A percentile compares a stretch with the other conserved stretches of the same genome.
These are phyloP conservation scores for Menura novaehollandiae DNA, from an alignment of 2,113 vertebrate genomes.

Conservation along the genomic window DNA sequence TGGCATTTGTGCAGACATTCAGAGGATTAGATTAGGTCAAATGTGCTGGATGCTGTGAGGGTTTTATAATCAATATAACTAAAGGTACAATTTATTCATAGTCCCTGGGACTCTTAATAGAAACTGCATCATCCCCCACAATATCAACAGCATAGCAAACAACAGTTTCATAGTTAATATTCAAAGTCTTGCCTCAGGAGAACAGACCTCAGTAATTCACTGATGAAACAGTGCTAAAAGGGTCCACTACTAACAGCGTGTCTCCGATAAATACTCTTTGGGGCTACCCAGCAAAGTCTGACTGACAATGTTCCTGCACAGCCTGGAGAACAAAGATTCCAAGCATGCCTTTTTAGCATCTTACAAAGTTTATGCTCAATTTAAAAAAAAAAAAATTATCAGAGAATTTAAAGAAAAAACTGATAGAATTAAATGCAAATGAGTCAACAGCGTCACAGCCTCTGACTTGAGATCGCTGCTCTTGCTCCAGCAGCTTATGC, in stretches of 20 bases:
- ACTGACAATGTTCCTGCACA: not conserved
- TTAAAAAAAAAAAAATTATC: not conserved
- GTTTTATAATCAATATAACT: not conserved
- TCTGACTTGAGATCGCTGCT: not conserved
- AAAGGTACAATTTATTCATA: not conserved
- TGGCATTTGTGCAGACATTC: not conserved
- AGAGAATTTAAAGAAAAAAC: not conserved
- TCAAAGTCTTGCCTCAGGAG: not conserved
- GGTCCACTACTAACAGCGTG: not conserved
- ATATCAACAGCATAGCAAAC: not conserved
- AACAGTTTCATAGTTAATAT: not conserved
- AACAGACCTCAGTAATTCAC: not conserved
- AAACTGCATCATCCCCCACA: not conserved
- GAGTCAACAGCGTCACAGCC: not conserved
- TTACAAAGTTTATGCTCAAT: not conserved
- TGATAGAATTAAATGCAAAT: not conserved
- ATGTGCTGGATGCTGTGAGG: not conserved
- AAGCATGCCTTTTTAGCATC: not conserved
- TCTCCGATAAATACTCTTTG: not conserved
- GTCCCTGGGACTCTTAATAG: not conserved
- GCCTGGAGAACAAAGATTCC: not conserved
- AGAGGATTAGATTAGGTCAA: not conserved
- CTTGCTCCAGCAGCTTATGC: not conserved
- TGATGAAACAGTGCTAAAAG: not conserved
- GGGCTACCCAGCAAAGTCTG: not conserved